Evolutionary conservation across 2,888 invertebrate species (phyloP).

Genomic region (Chrysolina americana): DNA sequence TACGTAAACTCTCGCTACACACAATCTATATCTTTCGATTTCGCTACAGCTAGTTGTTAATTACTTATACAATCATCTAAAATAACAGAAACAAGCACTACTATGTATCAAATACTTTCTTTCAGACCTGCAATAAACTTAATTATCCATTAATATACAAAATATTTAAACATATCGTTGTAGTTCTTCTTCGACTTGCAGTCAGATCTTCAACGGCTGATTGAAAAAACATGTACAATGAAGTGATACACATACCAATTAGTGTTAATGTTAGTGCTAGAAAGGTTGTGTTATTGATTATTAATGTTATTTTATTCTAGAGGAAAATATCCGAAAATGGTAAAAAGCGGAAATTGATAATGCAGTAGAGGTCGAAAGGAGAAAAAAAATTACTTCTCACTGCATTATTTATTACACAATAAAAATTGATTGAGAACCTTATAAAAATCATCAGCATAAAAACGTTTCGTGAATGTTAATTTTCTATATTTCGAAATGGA

Average conservation of each 20-base stretch:
- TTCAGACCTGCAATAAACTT: conserved; percentile 58
- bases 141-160: conserved; percentile 17
- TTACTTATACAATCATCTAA: conserved; percentile 31
- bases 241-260: conserved; percentile 46
- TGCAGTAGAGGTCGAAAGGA: conserved; percentile 26
- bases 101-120: conserved; percentile 46
- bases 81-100: conserved; percentile 43
- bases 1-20: conserved; percentile 3
- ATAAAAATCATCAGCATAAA: too few species aligned
- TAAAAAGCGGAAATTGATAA: conserved; percentile 38
- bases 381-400: conserved; percentile 2
- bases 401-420: conserved; percentile 30
- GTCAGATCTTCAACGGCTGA: conserved; percentile 49
- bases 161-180: conserved; percentile 30
- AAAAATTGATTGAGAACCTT: conserved; percentile 27
- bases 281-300: conserved; percentile 43
- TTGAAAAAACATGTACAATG: conserved; percentile 41
- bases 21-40: neutral
- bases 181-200: conserved; percentile 56
- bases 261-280: conserved; percentile 54
- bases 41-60: conserved; percentile 6
- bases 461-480: too few species aligned
- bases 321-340: conserved; percentile 27
- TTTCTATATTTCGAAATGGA: too few species aligned
- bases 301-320: conserved; percentile 27